Base-by-base conservation (phyloP, 2,888 invertebrate species). In the Agrilus cyanescens region DNA sequence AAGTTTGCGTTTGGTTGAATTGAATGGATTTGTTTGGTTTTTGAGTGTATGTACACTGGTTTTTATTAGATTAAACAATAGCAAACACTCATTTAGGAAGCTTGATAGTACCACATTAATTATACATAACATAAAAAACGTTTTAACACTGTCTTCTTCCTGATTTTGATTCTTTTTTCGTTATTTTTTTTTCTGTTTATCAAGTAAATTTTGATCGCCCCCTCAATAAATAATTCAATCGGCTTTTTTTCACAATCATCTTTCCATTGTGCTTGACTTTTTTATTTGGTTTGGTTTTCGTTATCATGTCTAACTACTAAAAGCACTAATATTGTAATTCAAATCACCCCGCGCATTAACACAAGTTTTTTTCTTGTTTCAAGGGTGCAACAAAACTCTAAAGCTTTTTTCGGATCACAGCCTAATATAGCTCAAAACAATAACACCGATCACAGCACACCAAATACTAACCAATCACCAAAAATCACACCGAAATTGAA, bases 381-480 rank as follows among this genome's bases (percentile, higher is more conserved):
- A 63, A 63, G 63, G 66, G 58, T 58, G 53, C 51, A 57, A 58
- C 60, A 59, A 51, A 57, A 57, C 46, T 56, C 55, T 45, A 44
- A 36, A 29, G 58, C 55, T 61, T 63, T 61, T 51, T 66, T 61
- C 55, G 67, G 67, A 61, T 67, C 67, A 44, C 66, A 67, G 58
- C 66, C 66, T 65, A 66, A 67, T 58, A 62, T 67, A 55, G 60
- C 60, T 45, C 59, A 62, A 60, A 64, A 8, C 25, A 25, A 61
- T 59, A 55, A 60, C 38, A 45, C 45, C 43, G 49, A 60, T 44
- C 43, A 47, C 47, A 60, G 56, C 48, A 49, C 58, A 46, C 53
- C 60, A 47, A 54, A 58, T 53, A 63, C 63, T 60, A 62, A 63
- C 60, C 25, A 25, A 25, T 60, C 58, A 47, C 61, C 61, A 50